Evolutionary conservation across 2,113 vertebrate genomes (phyloP).

Genomic region (Crotalus tigris): DNA sequence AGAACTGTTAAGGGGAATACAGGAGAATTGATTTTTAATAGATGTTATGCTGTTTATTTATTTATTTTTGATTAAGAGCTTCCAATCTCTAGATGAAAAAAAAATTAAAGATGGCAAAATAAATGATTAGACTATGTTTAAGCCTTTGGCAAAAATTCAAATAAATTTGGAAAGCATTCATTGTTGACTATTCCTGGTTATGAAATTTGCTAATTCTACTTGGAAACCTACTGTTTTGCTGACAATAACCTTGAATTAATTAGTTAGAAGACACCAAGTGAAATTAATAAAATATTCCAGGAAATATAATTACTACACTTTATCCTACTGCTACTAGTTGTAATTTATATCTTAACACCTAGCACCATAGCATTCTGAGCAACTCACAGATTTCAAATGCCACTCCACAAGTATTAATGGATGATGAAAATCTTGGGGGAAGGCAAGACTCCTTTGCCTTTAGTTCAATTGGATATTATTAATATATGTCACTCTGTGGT

Average conservation of each 20-base stretch:
- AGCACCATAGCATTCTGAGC: neutral
- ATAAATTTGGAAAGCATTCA: neutral
- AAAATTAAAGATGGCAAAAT: neutral
- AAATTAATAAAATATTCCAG: neutral
- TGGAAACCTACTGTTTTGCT: conserved; percentile 3
- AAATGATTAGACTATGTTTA: neutral
- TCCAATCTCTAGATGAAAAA: neutral
- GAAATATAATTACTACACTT: neutral
- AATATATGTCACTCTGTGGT: neutral
- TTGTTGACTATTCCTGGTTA: neutral
- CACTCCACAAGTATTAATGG: conserved; percentile 33
- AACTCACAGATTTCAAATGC: conserved; percentile 2
- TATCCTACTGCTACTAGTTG: neutral
- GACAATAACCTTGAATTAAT: neutral
- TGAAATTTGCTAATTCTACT: neutral
- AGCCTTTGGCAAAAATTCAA: conserved; percentile 1
- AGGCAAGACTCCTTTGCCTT: conserved; percentile 4
- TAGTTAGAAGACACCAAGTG: neutral
- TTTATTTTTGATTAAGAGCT: neutral
- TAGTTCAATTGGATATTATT: conserved; percentile 1
- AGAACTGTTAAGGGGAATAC: neutral
- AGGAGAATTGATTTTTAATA: neutral
- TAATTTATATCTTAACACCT: conserved; percentile 7
- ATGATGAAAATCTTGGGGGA: conserved; percentile 20
- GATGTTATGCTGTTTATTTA: neutral